Evolutionary conservation across 2,888 invertebrate genomes (phyloP), one percentile per base, ranked within the genome.

Genomic region (Hylaea fasciaria): DNA sequence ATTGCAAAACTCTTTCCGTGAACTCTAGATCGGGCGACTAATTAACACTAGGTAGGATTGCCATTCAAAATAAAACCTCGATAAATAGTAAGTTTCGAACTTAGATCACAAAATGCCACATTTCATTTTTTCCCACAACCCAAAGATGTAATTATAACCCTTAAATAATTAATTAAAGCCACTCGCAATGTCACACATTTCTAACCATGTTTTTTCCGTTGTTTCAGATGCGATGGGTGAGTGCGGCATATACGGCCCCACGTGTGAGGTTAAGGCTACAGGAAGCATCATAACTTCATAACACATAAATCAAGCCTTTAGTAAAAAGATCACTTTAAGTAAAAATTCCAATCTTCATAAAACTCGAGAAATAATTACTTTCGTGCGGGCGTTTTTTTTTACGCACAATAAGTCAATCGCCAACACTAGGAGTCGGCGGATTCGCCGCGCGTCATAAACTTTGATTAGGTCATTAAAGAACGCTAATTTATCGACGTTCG

Each of bases 201-300:
- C 74, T 77, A 70, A 65, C 69, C 58, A 52, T 58, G 56, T 69
- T 71, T 79, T 86, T 79, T 86, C 82, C 84, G 93, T 94, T 95
- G 95, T 95, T 95, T 83, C 95, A 96, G 95, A 95, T 94, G 95
- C 95, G 88, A 95, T 95, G 94, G 95, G 95, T 96, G 94, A 95
- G 95, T 94, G 89, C 58, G n/a, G 63, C 7, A 37, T 16, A 35
- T 13, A 16, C 2, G 5, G 16, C 7, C 28, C 45, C 70, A 68
- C 48, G 62, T 62, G 65, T 64, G 70, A 11, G 4, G 14, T 12
- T 1, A 40, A 76, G 74, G 77, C 76, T 76, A 74, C 81, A 83
- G 84, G 86, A 85, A 86, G 80, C 76, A 56, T 59, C 82, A 80
- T 91, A 91, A 91, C 57, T 60, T 59, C 82, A 80, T 91, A 91